Base-by-base conservation (phyloP, 2,113 vertebrate species). In the Cyanistes caeruleus region DNA sequence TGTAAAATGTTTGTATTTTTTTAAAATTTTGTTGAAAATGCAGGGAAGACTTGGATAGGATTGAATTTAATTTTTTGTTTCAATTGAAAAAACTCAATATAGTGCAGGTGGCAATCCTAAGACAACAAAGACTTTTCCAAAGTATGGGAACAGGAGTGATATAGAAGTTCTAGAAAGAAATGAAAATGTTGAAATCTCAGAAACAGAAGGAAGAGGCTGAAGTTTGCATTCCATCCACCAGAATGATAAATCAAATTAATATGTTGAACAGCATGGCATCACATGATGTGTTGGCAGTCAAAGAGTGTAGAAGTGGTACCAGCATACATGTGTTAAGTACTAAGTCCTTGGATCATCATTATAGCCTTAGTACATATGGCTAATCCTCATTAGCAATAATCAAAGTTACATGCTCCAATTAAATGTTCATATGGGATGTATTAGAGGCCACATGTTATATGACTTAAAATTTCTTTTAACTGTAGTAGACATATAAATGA, bases 301-400 rank as follows among this genome's bases (percentile, higher is more conserved):
- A 95, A 90, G 93, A 92, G 49, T 59, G 74, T 85, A 56, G 70
- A 56, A 95, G 56, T 77, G 37, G 46, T 92, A 92, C 87, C 75
- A 74, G 74, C 81, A 73, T 89, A 62, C 91, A 95, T 80, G 69
- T 95, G 94, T 90, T 93, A 75, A 63, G 39, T 89, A 84, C 94
- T 89, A 73, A 96, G 62, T 24, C 67, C 63, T 89, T 95, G 92
- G 85, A 96, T 95, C 89, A 81, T 81, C 30, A 41, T 95, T 95
- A 59, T 51, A 46, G 78, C 83, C 37, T 76, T 70, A 49, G 59
- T 91, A 76, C 88, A 92, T 82, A 95, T 95, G 95, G 95, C 43
- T 84, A 94, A 87, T 96, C 96, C 92, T 94, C 92, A 92, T 95
- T 96, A 97, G 43, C 87, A 94, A 73, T 96, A 96, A 96, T 95